Evolutionary conservation across 2,888 invertebrate genomes (phyloP).

Genomic region (Pteria penguin): DNA sequence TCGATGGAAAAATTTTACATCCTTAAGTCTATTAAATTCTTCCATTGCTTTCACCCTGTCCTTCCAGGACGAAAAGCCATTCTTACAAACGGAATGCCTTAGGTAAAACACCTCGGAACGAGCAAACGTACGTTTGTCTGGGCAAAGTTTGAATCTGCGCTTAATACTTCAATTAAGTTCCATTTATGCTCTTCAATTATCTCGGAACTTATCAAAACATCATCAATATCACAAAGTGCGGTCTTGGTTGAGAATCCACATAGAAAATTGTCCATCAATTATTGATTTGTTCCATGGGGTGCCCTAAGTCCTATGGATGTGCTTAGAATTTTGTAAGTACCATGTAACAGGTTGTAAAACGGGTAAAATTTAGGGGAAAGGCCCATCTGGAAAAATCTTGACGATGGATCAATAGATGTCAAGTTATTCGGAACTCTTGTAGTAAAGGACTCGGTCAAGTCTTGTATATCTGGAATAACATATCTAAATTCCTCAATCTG

Average conservation of each 20-base stretch:
- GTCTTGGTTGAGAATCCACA: constrained; percentile 31
- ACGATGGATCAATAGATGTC: constrained; percentile 15
- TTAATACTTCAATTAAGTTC: constrained; percentile 23
- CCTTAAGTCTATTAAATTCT: not conserved
- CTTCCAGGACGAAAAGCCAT: constrained; percentile 21
- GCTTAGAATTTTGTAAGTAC: constrained; percentile 31
- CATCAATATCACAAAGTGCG: constrained; percentile 40
- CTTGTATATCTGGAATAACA: constrained; percentile 17
- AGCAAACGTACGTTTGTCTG: constrained; percentile 36
- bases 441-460: constrained; percentile 17
- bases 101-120: constrained; percentile 27
- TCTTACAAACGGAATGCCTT: constrained; percentile 30
- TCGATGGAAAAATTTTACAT: constrained; percentile 10
- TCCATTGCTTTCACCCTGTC: constrained; percentile 6
- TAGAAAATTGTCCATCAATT: constrained; percentile 33
- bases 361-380: not conserved
- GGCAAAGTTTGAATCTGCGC: constrained; percentile 25
- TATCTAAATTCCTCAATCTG: constrained; percentile 35
- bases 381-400: constrained; percentile 37
- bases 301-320: constrained; percentile 35
- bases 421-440: not conserved
- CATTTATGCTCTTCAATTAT: constrained; percentile 32
- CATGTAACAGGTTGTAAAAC: constrained; percentile 29
- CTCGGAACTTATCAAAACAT: constrained; percentile 32
- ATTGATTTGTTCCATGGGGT: constrained; percentile 31